These are phyloP conservation scores for Chaetura pelagica DNA, from an alignment of 2,113 vertebrate species.

Conservation along the genomic window DNA sequence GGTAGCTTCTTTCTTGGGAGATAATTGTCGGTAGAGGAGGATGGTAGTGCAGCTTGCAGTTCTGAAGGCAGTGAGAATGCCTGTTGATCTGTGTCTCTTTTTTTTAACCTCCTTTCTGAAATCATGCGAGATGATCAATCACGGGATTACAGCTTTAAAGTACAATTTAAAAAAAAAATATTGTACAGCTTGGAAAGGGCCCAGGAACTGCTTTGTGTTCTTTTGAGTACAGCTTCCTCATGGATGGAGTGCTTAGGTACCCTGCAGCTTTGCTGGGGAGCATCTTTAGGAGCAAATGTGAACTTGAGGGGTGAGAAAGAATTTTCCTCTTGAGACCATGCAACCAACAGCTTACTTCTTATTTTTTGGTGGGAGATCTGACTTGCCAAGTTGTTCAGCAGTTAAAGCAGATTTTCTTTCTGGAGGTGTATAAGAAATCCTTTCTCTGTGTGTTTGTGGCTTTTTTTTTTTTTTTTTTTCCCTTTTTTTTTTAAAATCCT, in stretches of 20 bases:
- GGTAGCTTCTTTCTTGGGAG: neutral
- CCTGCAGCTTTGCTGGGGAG: neutral
- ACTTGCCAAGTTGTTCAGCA: neutral
- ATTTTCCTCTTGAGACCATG: neutral
- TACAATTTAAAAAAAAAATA: neutral
- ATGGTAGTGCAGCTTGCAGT: neutral
- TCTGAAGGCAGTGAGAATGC: neutral
- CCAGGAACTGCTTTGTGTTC: neutral
- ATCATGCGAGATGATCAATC: neutral
- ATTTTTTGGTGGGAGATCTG: neutral
- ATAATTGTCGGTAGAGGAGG: neutral
- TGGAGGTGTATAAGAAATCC: neutral
- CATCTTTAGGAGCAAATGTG: neutral
- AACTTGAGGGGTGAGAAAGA: neutral
- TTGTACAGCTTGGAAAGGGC: slow-evolving; percentile 23
- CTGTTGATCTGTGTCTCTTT: neutral
- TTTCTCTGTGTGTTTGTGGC: neutral
- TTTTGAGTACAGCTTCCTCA: neutral
- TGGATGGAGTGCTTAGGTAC: slow-evolving; percentile 23
- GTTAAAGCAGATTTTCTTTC: neutral
- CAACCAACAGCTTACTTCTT: neutral
- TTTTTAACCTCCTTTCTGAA: neutral
- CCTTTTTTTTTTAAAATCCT: neutral
- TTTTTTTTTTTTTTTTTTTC: neutral
- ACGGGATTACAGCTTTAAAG: neutral